Evolutionary conservation across 1,140 invertebrate genomes (phyloP).

Genomic region (Zaprionus inermis): DNA sequence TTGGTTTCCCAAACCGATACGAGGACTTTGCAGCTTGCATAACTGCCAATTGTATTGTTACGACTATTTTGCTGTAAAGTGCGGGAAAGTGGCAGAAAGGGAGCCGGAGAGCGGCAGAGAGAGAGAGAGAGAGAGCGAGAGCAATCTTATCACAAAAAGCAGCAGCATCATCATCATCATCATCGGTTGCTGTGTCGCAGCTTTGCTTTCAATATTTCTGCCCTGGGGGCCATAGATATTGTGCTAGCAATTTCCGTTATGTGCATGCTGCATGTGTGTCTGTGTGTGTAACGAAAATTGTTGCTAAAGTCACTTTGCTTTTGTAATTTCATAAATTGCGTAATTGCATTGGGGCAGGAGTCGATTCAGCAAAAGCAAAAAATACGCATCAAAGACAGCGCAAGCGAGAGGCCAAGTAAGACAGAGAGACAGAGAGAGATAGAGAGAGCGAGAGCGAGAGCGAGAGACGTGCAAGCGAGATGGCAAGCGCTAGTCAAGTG

Average conservation of each 20-base stretch:
- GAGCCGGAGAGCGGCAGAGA: neutral
- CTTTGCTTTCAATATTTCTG: conserved; percentile 30
- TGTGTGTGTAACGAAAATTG: conserved; percentile 40
- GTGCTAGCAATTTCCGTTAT: conserved; percentile 53
- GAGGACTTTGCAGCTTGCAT: conserved; percentile 54
- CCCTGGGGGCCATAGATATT: conserved; percentile 28
- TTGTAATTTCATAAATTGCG: conserved; percentile 70
- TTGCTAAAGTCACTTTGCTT: conserved; percentile 53
- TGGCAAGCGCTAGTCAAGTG: conserved; percentile 13
- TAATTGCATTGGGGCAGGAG: conserved; percentile 58
- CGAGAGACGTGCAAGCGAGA: neutral
- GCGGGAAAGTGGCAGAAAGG: neutral
- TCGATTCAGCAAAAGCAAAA: neutral
- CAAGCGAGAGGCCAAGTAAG: neutral
- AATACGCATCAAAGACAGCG: conserved; percentile 2
- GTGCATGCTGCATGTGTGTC: conserved; percentile 30
- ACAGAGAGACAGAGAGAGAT: neutral
- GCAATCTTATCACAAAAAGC: neutral
- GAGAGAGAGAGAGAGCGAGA: neutral
- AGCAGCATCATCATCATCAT: conserved; percentile 20
- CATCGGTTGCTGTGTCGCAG: conserved; percentile 22
- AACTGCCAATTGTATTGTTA: conserved; percentile 71
- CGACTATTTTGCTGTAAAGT: conserved; percentile 23
- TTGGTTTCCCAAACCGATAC: conserved; percentile 54
- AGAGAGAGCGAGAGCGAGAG: neutral